Conservation (phyloP, 2,113 vertebrate species). For the Mesoclemmys tuberculata region DNA sequence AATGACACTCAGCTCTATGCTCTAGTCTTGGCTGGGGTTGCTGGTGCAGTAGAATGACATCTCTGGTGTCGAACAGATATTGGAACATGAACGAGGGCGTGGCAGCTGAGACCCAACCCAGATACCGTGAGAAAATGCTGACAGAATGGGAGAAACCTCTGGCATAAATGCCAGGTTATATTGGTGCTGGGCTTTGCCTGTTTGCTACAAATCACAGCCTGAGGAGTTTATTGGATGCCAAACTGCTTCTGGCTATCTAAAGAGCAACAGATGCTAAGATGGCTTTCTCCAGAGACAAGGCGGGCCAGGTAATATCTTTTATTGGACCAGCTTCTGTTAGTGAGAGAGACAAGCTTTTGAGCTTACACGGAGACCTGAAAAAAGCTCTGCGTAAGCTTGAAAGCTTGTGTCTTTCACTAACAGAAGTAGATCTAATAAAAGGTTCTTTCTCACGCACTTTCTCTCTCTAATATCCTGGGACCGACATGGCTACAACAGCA, state of each 20-base stretch:
- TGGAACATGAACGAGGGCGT: background rate
- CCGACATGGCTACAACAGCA: background rate
- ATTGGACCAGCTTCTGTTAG: background rate
- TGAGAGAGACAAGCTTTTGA: background rate
- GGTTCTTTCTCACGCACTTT: background rate
- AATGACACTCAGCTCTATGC: background rate
- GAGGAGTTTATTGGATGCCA: background rate
- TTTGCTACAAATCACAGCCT: background rate
- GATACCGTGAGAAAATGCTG: background rate
- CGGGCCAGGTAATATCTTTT: background rate
- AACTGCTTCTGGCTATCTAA: background rate
- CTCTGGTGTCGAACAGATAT: background rate
- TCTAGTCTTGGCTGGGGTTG: background rate
- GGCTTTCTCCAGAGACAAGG: background rate
- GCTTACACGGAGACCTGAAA: background rate
- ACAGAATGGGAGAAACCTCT: background rate
- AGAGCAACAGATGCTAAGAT: background rate
- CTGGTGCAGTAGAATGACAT: background rate
- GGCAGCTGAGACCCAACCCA: background rate
- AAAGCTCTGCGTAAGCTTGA: background rate
- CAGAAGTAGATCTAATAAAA: background rate
- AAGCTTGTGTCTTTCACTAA: background rate
- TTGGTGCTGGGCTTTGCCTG: background rate
- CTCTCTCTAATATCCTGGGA: background rate
- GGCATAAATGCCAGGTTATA: background rate